phyloP scores from a whole-genome alignment of 2,888 invertebrate species.

The Mimumesa dahlbomi region DNA sequence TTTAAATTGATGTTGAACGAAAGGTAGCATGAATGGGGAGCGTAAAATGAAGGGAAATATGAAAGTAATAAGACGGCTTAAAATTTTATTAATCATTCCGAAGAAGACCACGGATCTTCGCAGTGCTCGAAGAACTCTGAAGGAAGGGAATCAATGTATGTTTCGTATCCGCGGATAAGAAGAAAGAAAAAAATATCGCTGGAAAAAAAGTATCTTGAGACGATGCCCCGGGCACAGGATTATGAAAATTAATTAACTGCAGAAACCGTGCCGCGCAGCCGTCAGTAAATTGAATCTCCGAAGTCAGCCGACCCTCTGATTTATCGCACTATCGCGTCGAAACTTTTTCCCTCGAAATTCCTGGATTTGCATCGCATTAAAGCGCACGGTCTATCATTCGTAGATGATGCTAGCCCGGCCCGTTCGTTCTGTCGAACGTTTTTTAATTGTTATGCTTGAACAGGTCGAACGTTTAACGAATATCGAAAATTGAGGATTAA shows the following conservation, averaged over 20 bases:
- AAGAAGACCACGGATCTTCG: background rate
- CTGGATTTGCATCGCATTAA: constrained; percentile 62
- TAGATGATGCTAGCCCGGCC: constrained; percentile 35
- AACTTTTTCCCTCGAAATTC: constrained; percentile 55
- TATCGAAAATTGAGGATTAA: too few relatives aligned
- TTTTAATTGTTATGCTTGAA: constrained; percentile 22
- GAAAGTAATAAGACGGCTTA: background rate
- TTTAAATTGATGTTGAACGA: too few relatives aligned
- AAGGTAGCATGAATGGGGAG: too few relatives aligned
- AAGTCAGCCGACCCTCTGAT: constrained; percentile 65
- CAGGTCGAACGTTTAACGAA: too few relatives aligned
- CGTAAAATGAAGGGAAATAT: too few relatives aligned
- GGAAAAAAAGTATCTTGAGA: constrained; percentile 35
- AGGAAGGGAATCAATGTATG: constrained; percentile 13
- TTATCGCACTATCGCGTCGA: constrained; percentile 65
- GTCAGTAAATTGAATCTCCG: constrained; percentile 72
- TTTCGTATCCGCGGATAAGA: constrained; percentile 3
- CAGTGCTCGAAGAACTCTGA: background rate
- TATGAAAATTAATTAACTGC: constrained; percentile 77
- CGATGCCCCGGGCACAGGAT: constrained; percentile 59
- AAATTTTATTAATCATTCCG: background rate
- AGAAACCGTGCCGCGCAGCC: constrained; percentile 67
- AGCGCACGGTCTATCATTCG: constrained; percentile 43
- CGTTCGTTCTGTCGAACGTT: constrained; percentile 19
- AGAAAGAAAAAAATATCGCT: constrained; percentile 24